Base-by-base conservation (phyloP, 2,888 invertebrate species). In the Troides oblongomaculatus region DNA sequence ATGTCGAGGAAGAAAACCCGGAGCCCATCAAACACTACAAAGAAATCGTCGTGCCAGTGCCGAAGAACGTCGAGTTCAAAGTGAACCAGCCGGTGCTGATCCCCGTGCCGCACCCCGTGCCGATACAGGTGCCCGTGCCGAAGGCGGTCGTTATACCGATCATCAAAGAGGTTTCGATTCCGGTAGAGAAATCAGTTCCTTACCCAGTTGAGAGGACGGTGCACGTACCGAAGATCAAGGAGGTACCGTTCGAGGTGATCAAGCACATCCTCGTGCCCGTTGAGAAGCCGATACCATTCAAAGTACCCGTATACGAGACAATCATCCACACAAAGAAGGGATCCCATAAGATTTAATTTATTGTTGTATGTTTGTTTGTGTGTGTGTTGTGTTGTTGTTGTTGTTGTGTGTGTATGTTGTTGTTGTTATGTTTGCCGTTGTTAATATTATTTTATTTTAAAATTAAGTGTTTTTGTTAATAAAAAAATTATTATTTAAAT, bases 141-240 rank as follows among this genome's bases (percentile, higher is more conserved):
- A 95, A 94, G 75, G 95, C 95, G 0, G 92, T 95, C 0, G 95
- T 95, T 0, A 94, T 95, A 1, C 95, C 95, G 0, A 93, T 95
- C 5, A 89, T 95, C 50, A 95, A 95, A 79, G 95, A 95, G 74
- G 93, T 96, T 1, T 93, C 94, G 0, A 93, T 95, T 39, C 95
- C 95, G 0, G 94, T 96, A 0, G 95, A 96, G 77, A 96, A 95
- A 79, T 95, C 95, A 36, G 95, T 95, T 5, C 95, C 95, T 0
- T 95, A 95, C 78, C 94, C 95, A 0, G 95, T 96, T 0, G 95
- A 95, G 74, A 95, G 93, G 77, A 87, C 89, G 4, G 94, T 95
- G 0, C 94, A 94, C 50, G 94, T 95, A 46, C 95, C 95, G 0
- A 94, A 94, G 69, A 93, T 95, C 72, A 95, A 95, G 77, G 94